These are phyloP conservation scores for Mixornis gularis DNA, from an alignment of 2,113 vertebrate species.

Conservation along the genomic window DNA sequence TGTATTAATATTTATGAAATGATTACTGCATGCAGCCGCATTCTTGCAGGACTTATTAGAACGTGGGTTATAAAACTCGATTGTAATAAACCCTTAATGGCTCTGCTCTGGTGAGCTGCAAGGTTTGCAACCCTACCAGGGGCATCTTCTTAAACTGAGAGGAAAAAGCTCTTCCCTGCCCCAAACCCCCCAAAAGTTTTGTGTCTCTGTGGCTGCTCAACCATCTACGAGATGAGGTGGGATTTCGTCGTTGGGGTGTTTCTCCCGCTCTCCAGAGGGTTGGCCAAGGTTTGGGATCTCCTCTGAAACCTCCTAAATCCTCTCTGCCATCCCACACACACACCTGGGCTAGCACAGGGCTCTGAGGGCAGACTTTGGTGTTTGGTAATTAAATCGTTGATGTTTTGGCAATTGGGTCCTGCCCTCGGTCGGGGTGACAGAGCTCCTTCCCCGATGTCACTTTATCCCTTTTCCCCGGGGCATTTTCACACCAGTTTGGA, in stretches of 20 bases:
- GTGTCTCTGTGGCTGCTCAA: background rate
- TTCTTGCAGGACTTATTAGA: constrained; percentile 68
- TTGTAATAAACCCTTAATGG: constrained; percentile 64
- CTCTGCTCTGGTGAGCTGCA: constrained; percentile 18
- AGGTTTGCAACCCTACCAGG: background rate
- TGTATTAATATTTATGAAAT: constrained; percentile 73
- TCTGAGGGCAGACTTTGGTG: accelerated
- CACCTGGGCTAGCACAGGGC: background rate
- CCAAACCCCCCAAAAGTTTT: background rate
- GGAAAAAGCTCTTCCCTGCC: background rate
- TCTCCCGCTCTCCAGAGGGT: background rate
- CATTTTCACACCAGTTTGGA: background rate
- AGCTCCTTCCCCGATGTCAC: background rate
- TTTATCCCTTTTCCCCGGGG: background rate
- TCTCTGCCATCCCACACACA: background rate
- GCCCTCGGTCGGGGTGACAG: background rate
- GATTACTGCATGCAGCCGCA: constrained; percentile 60
- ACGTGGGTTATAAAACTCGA: background rate
- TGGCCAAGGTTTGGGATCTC: background rate
- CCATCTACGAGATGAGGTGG: accelerated
- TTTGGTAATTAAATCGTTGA: background rate
- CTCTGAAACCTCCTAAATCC: background rate
- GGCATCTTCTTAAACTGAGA: background rate
- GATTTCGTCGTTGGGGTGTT: background rate
- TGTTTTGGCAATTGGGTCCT: background rate